Evolutionary conservation across 2,797 vertebrate genomes (phyloP).

Genomic region (Periophthalmus magnuspinnatus): DNA sequence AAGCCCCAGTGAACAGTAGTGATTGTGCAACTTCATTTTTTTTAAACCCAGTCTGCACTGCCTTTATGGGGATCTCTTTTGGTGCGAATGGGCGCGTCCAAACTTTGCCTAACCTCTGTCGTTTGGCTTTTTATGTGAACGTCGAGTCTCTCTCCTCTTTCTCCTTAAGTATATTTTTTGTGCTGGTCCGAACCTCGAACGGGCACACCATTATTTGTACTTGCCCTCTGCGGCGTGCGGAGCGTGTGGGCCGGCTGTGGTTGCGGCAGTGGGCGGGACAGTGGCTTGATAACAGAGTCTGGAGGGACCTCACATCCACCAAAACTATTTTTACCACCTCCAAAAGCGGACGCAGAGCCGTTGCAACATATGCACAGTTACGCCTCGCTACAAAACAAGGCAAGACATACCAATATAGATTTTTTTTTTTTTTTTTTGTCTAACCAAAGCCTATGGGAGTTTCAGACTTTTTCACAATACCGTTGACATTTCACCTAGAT

Average conservation of each 20-base stretch:
- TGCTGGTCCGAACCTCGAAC: constrained; percentile 48
- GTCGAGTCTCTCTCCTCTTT: constrained; percentile 52
- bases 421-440: constrained; percentile 24
- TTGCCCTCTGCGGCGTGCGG: constrained; percentile 37
- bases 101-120: constrained; percentile 52
- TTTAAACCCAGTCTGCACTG: constrained; percentile 47
- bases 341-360: constrained; percentile 63
- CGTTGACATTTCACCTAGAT: constrained; percentile 2
- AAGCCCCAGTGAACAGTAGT: constrained; percentile 25
- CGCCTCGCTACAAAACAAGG: constrained; percentile 52
- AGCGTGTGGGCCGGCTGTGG: constrained; percentile 70
- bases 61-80: constrained; percentile 63
- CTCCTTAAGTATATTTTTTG: constrained; percentile 38
- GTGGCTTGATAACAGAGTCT: constrained; percentile 77
- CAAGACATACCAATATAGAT: constrained; percentile 37
- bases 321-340: constrained; percentile 75
- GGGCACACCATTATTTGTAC: constrained; percentile 56
- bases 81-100: constrained; percentile 60
- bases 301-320: constrained; percentile 75
- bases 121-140: constrained; percentile 58
- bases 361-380: constrained; percentile 54
- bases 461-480: neutral
- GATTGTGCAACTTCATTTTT: constrained; percentile 48
- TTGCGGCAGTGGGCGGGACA: constrained; percentile 69
- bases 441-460: constrained; percentile 11